phyloP scores from a whole-genome alignment of 2,113 vertebrate genomes.

The Dolichotis patagonum region DNA sequence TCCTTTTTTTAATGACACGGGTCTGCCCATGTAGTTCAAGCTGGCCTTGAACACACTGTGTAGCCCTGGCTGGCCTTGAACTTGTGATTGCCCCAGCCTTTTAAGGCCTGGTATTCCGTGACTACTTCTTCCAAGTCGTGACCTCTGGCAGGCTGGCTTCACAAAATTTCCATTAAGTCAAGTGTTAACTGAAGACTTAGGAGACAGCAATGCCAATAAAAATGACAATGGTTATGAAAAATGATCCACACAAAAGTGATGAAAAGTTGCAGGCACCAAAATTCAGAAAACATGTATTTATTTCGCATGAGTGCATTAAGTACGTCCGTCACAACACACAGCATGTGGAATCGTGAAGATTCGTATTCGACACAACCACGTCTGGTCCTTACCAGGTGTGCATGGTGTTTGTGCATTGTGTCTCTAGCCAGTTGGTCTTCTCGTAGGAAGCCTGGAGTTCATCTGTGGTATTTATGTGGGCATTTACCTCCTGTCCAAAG shows the following conservation, averaged over 20 bases:
- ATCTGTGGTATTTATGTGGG: background rate
- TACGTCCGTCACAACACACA: background rate
- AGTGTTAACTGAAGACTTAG: background rate
- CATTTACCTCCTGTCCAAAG: background rate
- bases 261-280: background rate
- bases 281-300: background rate
- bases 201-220: background rate
- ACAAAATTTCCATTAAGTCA: background rate
- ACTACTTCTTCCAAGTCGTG: background rate
- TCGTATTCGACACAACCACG: background rate
- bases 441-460: background rate
- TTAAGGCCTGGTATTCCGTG: background rate
- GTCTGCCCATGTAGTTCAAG: background rate
- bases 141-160: background rate
- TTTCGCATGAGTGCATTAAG: background rate
- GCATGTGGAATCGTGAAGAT: background rate
- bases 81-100: background rate
- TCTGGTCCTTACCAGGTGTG: background rate
- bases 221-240: background rate
- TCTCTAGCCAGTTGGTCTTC: background rate
- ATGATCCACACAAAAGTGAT: background rate
- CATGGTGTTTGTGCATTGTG: background rate
- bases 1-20: background rate
- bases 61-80: background rate
- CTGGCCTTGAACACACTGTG: background rate